Evolutionary conservation across 2,113 vertebrate genomes (phyloP).

Genomic region (Gallinago undulata): DNA sequence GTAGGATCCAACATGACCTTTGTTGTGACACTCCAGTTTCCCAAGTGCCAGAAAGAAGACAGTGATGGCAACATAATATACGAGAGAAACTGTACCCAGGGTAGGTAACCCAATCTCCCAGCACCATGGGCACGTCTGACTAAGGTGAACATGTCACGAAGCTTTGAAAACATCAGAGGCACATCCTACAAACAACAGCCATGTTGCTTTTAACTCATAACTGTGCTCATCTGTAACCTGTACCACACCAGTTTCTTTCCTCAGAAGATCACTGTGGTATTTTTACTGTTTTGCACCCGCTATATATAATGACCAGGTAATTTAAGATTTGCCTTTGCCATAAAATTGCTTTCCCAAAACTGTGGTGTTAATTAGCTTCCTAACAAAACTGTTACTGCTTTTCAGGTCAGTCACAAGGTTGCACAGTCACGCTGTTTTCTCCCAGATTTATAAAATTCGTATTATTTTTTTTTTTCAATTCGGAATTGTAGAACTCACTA

Average conservation of each 20-base stretch:
- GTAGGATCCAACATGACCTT: slow-evolving; percentile 87
- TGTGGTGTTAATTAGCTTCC: background rate
- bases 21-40: slow-evolving; percentile 83
- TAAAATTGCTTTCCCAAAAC: background rate
- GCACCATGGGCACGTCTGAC: fast-evolving
- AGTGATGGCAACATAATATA: slow-evolving; percentile 81
- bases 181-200: fast-evolving
- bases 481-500: background rate
- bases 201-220: background rate
- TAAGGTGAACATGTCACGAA: background rate
- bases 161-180: background rate
- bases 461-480: background rate
- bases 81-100: slow-evolving; percentile 81
- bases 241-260: background rate
- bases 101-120: slow-evolving; percentile 66
- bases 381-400: background rate
- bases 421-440: background rate
- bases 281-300: background rate
- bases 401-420: background rate
- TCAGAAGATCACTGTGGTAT: background rate
- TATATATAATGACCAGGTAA: background rate
- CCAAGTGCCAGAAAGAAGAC: slow-evolving; percentile 87
- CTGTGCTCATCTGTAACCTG: background rate
- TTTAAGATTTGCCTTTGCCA: background rate
- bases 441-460: background rate